phyloP scores from a whole-genome alignment of 2,113 vertebrate genomes.

The Nycticryphes semicollaris region DNA sequence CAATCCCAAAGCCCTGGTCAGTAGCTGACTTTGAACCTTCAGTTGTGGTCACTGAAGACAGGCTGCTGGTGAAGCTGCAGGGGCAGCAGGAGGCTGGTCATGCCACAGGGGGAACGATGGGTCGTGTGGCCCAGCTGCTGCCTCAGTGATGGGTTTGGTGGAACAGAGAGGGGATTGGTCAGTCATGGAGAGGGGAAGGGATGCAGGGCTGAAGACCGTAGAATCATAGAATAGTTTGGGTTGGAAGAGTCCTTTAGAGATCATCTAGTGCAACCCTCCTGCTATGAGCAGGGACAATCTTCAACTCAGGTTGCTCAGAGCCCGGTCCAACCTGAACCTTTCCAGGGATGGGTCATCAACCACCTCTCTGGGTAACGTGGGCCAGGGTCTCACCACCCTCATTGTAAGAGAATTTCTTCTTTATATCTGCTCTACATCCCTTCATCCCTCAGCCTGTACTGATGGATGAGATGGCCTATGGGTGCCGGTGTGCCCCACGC shows the following conservation, averaged over 20 bases:
- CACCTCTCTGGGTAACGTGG: not conserved
- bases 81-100: not conserved
- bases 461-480: not conserved
- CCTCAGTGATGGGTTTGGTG: not conserved
- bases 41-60: not conserved
- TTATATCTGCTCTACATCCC: not conserved
- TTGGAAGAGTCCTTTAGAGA: not conserved
- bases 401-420: not conserved
- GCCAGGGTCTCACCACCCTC: not conserved
- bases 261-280: not conserved
- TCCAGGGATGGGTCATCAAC: not conserved
- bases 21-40: not conserved
- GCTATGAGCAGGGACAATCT: not conserved
- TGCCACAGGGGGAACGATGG: not conserved
- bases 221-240: not conserved
- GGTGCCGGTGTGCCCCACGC: rapidly evolving
- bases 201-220: not conserved
- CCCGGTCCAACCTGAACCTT: not conserved
- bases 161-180: not conserved
- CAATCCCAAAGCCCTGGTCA: rapidly evolving
- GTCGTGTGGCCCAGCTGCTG: not conserved
- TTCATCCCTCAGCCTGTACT: not conserved
- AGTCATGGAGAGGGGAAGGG: not conserved
- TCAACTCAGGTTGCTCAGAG: not conserved
- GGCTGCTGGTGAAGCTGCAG: not conserved